These are phyloP conservation scores for Camelus bactrianus DNA, from an alignment of 2,113 vertebrate genomes.

Conservation along the genomic window DNA sequence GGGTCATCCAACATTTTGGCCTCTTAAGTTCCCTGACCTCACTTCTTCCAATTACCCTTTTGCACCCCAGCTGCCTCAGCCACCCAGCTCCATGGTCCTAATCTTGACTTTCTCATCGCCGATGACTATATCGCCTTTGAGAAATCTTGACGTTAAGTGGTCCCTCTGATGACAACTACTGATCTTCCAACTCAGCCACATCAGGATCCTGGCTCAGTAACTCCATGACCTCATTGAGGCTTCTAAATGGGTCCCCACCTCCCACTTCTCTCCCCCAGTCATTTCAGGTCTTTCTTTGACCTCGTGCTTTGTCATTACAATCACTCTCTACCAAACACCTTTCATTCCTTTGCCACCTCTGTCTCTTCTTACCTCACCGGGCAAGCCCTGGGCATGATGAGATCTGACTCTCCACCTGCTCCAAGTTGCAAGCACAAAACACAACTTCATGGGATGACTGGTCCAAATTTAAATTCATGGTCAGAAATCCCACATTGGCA, in stretches of 20 bases:
- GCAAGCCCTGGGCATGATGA: background rate
- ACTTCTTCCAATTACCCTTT: background rate
- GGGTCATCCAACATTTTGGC: background rate
- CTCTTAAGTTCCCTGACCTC: background rate
- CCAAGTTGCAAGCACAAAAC: background rate
- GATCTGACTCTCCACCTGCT: background rate
- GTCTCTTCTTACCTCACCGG: background rate
- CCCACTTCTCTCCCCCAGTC: background rate
- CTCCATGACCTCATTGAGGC: background rate
- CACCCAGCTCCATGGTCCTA: background rate
- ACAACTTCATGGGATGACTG: background rate
- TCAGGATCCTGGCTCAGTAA: fast-evolving
- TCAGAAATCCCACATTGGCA: constrained; percentile 35
- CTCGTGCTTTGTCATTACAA: background rate
- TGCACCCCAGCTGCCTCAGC: background rate
- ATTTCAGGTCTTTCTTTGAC: background rate
- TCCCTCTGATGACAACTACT: background rate
- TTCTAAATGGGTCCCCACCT: background rate
- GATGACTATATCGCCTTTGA: background rate
- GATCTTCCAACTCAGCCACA: background rate
- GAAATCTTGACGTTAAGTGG: background rate
- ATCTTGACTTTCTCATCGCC: background rate
- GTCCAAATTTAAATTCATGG: background rate
- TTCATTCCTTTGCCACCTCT: background rate
- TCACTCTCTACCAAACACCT: background rate